Percentiles rank a stretch among this genome's conserved stretches.
These are phyloP conservation scores for Brachirus orientalis DNA, from an alignment of 2,113 vertebrate genomes.

Conservation along the genomic window DNA sequence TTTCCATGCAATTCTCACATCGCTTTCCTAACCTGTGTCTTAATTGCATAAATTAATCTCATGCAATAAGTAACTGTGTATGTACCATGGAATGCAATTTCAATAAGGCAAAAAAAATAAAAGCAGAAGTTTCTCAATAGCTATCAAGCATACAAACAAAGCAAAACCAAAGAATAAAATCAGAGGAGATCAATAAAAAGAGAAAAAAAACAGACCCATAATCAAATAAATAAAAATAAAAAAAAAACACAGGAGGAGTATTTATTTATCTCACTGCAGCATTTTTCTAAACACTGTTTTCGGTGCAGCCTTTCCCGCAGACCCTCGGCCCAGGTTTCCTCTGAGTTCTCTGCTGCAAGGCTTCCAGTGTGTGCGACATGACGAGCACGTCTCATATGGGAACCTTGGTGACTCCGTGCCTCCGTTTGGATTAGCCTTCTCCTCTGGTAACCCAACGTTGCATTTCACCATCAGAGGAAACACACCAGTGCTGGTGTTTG, in stretches of 20 bases:
- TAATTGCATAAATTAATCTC: too few relatives aligned
- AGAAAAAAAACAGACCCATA: too few relatives aligned
- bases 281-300: neutral
- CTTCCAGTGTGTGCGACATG: constrained; percentile 85
- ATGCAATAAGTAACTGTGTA: too few relatives aligned
- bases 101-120: too few relatives aligned
- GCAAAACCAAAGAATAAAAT: too few relatives aligned
- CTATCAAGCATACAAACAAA: too few relatives aligned
- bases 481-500: neutral
- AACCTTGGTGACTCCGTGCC: constrained; percentile 86
- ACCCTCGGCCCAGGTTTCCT: constrained; percentile 75
- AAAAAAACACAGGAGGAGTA: neutral
- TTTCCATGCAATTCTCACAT: too few relatives aligned
- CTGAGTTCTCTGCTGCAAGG: constrained; percentile 85
- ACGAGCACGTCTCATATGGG: constrained; percentile 90
- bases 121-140: too few relatives aligned
- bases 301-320: constrained; percentile 53
- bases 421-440: constrained; percentile 94
- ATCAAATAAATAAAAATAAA: too few relatives aligned
- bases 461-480: neutral
- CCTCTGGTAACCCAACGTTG: constrained; percentile 82
- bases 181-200: too few relatives aligned
- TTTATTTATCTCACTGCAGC: neutral
- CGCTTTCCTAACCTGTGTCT: too few relatives aligned
- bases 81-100: too few relatives aligned